Base-by-base conservation (phyloP, 2,888 invertebrate species). In the Xestia xanthographa region DNA sequence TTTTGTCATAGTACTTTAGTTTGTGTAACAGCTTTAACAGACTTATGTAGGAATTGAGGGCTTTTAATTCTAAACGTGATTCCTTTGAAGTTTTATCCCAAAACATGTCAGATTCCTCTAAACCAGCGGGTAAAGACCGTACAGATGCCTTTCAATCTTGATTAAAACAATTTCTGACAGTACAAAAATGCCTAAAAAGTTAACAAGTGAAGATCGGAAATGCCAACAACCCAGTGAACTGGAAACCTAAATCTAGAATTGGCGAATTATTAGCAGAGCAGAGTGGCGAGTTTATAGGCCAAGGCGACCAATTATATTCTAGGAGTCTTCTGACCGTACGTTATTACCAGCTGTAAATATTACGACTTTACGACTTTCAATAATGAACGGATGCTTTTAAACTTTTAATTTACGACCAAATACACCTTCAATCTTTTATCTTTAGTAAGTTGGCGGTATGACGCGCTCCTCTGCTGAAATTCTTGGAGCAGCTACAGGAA, bases 171-270 rank as follows among this genome's bases (percentile, higher is more conserved):
- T 11, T 22, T 38, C 11, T 12, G 22, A 38, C 20, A 17, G 41
- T 34, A 67, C 41, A 77, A 79, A 76, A 83, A 62, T 60, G 68
- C 20, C 63, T 72, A 53, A 79, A 81, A 88, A 77, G 75, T 85
- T 80, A 76, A 85, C 75, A 82, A 75, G 82, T 85, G 84, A 81
- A 89, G 87, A 91, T 94, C 92, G 93, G 93, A 95, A 94, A 92
- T 92, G 90, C 90, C 91, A 91, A 89, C 94, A 95, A 95, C 95
- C 95, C 92, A 94, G 91, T 96, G 95, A 95, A 92, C 96, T 95
- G 95, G 94, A 96, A 96, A 96, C 96, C 96, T 95, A 96, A 95
- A 95, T 96, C 95, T 95, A 95, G 95, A 96, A 95, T 94, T 95
- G 95, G 94, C 95, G 94, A 95, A 94, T 94, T 93, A 92, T 92